phyloP scores from a whole-genome alignment of 2,797 vertebrate genomes.

The Ceyx erithaca region DNA sequence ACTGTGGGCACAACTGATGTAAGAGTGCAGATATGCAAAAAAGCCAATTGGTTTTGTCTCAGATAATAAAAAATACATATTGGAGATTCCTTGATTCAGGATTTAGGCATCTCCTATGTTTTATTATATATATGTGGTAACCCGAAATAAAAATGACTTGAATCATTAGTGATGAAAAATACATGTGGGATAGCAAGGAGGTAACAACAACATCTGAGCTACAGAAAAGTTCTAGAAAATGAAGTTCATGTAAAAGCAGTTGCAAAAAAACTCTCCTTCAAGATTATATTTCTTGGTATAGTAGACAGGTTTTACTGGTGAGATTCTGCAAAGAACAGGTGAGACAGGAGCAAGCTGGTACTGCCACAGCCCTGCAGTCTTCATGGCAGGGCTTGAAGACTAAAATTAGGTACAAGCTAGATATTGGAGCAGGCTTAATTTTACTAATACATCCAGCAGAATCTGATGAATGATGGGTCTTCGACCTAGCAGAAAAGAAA shows the following conservation, averaged over 20 bases:
- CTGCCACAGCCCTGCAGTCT: neutral
- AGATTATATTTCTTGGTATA: neutral
- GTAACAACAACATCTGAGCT: neutral
- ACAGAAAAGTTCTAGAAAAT: neutral
- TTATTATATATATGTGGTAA: neutral
- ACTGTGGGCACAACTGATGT: neutral
- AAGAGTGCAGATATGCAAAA: neutral
- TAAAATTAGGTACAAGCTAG: neutral
- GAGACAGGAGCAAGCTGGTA: neutral
- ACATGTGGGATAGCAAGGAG: neutral
- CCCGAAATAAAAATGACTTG: neutral
- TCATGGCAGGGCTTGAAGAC: neutral
- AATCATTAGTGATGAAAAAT: neutral
- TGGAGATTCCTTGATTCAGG: neutral
- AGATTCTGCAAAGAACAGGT: neutral
- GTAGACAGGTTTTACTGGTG: neutral
- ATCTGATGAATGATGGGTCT: neutral
- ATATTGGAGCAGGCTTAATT: neutral
- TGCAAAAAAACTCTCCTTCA: neutral
- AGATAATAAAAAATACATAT: slow-evolving; percentile 5
- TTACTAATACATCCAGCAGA: neutral
- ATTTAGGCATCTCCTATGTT: neutral
- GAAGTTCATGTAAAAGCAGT: neutral
- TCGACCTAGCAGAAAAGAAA: neutral
- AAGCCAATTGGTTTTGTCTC: slow-evolving; percentile 13